Evolutionary conservation across 1,140 invertebrate genomes (phyloP), one percentile per base, ranked within the genome.

Genomic region (Chlorops oryzae): DNA sequence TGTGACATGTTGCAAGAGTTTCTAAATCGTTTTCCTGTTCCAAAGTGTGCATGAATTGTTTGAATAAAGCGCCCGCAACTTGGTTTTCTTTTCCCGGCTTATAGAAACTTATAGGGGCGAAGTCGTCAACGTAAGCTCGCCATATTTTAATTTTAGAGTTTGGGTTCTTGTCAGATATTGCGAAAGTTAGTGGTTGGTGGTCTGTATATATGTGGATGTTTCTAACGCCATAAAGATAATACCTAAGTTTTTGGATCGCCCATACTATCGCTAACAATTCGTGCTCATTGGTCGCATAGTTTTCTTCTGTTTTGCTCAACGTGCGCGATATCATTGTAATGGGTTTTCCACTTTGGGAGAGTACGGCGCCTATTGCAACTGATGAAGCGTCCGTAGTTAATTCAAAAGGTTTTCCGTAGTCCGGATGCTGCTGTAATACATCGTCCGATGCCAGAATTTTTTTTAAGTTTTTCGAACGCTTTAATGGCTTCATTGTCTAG

Each of bases 121-220:
- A 46, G 47, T 76, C 72, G 57, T 76, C 73, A 23, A 81, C 48
- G 54, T 70, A 62, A 7, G 79, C 24, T 43, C 71, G 50, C 79
- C 78, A 82, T 15, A 75, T 52, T 3, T 74, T 62, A n/a, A 81
- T 54, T 57, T 73, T 56, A 25, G 70, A 64, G 10, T 62, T 71
- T 10, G 73, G 67, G 42, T 79, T 73, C 57, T 74, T 78, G 2
- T 74, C 58, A 15, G 56, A 59, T 21, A 57, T 41, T 9, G 78
- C 51, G 67, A 73, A 80, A 17, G 52, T 61, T 22, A 80, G 58
- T 1, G 74, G 73, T 52, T 72, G 68, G 46, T 80, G 77, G 51
- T 81, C 79, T 0, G 77, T 80, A 20, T 70, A 52, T 4, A 79
- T 73, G 21, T 52, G 68, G 47, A 81, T 77, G 27, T 73, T 60